Evolutionary conservation across 2,797 vertebrate species (phyloP), one percentile per base, ranked within the genome.

Genomic region (Epinephelus coioides): DNA sequence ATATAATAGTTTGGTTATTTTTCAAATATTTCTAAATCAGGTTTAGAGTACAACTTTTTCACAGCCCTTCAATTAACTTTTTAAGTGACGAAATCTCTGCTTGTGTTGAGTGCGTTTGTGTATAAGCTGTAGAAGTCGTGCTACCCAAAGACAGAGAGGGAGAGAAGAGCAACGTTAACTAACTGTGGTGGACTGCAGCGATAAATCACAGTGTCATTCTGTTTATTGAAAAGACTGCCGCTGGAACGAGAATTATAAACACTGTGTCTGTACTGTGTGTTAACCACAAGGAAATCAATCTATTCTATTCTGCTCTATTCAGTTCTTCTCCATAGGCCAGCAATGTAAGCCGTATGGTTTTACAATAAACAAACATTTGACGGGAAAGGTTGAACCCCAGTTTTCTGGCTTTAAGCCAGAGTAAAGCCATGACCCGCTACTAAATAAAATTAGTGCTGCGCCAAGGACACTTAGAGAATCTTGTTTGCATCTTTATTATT

Each of bases 211-310:
- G 68, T 91, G 92, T 91, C 91, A 89, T 77, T 51, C 71, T 92
- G 91, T 93, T 93, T 93, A 93, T 93, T 93, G 88, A 91, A 93
- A 90, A 82, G 89, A 73, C 85, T 84, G 87, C 87, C 83, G 90
- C 87, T 90, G 91, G 88, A 92, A 87, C 73, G 8, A 68, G 80
- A 79, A 91, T 91, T 91, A 90, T 92, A 91, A 92, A 93, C 90
- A 93, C 14, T 53, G 54, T 81, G 83, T 88, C 89, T 87, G 76
- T 77, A 59, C 83, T 78, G 56, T 66, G 82, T 92, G 85, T 84
- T 91, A 84, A 88, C 82, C 79, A 55, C 73, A 53, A 68, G 61
- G 76, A 88, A 80, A 85, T 89, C 64, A 81, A 73, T 92, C 86
- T 76, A 17, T 79, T 81, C 82, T 74, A 49, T 85, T 78, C 64